These are phyloP conservation scores for Neoaliturus tenellus DNA, from an alignment of 2,888 invertebrate genomes.

Conservation along the genomic window DNA sequence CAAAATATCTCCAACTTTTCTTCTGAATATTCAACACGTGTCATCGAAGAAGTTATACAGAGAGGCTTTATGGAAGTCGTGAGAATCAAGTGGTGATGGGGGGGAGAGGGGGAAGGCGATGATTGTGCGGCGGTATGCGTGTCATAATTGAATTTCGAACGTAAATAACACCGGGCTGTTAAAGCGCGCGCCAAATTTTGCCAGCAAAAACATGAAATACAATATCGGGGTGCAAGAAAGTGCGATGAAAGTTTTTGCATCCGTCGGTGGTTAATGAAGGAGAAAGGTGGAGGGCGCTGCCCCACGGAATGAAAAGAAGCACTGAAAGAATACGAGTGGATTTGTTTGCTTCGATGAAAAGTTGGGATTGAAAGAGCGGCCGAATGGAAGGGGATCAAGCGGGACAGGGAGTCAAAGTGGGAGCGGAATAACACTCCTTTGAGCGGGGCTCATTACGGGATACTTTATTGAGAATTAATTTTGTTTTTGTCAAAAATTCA, in stretches of 20 bases:
- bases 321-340: slow-evolving; percentile 39
- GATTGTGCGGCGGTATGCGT: not conserved
- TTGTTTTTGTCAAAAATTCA: too few species aligned
- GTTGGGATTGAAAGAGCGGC: slow-evolving; percentile 48
- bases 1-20: slow-evolving; percentile 22
- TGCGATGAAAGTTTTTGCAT: slow-evolving; percentile 36
- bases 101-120: not conserved
- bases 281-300: slow-evolving; percentile 26
- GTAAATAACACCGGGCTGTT: slow-evolving; percentile 17
- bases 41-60: not conserved
- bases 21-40: slow-evolving; percentile 34
- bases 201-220: slow-evolving; percentile 26
- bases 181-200: slow-evolving; percentile 26
- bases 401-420: slow-evolving; percentile 21
- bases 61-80: not conserved
- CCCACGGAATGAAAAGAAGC: slow-evolving; percentile 29
- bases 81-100: too few species aligned
- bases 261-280: slow-evolving; percentile 28
- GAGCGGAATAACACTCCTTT: not conserved
- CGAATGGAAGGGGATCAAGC: slow-evolving; percentile 44
- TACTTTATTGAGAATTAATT: too few species aligned
- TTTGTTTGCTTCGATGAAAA: slow-evolving; percentile 46
- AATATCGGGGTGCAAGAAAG: slow-evolving; percentile 7
- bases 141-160: slow-evolving; percentile 29
- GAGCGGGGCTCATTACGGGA: not conserved